Evolutionary conservation across 2,113 vertebrate species (phyloP), one percentile per base, ranked within the genome.

Genomic region (Apus apus): DNA sequence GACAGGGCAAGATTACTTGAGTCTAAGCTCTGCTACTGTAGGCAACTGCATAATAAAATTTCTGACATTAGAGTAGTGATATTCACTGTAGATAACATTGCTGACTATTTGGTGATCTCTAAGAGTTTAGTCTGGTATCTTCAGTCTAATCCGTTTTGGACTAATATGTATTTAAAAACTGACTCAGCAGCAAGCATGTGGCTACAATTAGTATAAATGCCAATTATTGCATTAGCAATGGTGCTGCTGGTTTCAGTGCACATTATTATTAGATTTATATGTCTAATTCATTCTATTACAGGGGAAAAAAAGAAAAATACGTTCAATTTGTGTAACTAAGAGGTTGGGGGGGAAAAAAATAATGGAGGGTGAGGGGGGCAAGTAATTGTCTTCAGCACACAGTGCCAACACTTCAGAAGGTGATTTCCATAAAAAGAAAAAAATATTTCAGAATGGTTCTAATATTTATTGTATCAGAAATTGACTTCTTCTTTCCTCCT

Each of bases 281-380:
- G 20, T 32, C 14, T 38, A 68, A 58, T 86, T 90, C 6, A 19
- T 88, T 88, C 15, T 56, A 3, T 58, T 76, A 17, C 0, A 1
- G 51, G 1, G 51, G 60, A 23, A 64, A 51, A 51, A 50, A 43
- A 43, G 12, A 12, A 43, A 43, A 85, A 50, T 18, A 16, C 23
- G 26, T 64, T 78, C 11, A 14, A 7, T 79, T 82, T 68, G 3
- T 64, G 26, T 38, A 84, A 15, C 14, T 45, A 48, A 12, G 9
- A 70, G 25, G 3, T 40, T 79, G 34, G 53, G 4, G 6, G 22
- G 36, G 46, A 43, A 66, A 16, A 72, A 46, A 21, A 5, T 25
- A 66, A 76, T 10, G 13, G 16, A 6, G 5, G 1, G 26, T 3
- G 25, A 6, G 3, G 2, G 3, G 32, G 18, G 18, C n/a, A n/a